Base-by-base conservation (phyloP, 2,113 vertebrate genomes). In the Mus spicilegus region DNA sequence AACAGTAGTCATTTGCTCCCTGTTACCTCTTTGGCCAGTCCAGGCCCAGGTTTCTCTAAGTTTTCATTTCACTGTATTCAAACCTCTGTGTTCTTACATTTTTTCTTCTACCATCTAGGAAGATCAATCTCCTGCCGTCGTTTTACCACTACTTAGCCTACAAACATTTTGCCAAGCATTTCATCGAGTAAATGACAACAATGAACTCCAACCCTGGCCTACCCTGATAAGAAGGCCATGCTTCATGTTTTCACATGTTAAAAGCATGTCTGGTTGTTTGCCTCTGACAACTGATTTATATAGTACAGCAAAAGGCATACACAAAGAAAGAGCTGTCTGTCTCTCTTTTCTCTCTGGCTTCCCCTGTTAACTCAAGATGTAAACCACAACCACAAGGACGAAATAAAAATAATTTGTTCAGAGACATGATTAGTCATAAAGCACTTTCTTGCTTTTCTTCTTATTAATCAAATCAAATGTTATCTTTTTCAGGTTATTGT, bases 391-490 rank as follows among this genome's bases (percentile, higher is more conserved):
- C 76, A 56, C 94, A 65, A 13, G 36, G 39, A 87, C 87, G 73
- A 92, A 87, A 75, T 73, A 16, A 94, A 87, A 92, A 88, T 65
- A 86, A 94, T 87, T 72, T 95, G 84, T 94, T 85, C 87, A 51
- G 76, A 96, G 61, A 90, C 65, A 77, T 42, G 58, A 91, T 95
- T 93, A 97, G 54, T 95, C 90, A 93, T 84, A 91, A 92, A 78
- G 65, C 78, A 10, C 33, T 70, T 90, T 96, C 82, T 72, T 94
- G 75, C 81, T 93, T 92, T 96, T 88, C 81, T 87, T 82, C 58
- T 82, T 80, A 72, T 75, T 91, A 65, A 91, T 96, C 82, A 86
- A 56, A 90, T 93, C 91, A 96, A 86, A 95, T 97, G 91, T 96
- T 95, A 95, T 97, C 33, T 69, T 69, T 69, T 97, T 92, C 87